phyloP scores from a whole-genome alignment of 2,888 invertebrate species.

The Ophion ellenae region DNA sequence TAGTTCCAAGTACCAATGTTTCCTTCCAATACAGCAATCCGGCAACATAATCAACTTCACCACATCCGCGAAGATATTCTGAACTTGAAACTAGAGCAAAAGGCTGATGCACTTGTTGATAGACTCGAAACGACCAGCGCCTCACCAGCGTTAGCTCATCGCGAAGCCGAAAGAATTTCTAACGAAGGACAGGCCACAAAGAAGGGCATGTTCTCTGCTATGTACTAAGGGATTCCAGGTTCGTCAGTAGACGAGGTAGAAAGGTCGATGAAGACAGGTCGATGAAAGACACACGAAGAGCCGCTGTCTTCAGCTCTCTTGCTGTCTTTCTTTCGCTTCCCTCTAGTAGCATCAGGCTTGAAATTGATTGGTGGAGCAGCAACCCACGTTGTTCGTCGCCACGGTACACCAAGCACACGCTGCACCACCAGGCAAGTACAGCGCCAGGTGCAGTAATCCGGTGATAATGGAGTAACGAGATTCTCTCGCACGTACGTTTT shows the following conservation, averaged over 20 bases:
- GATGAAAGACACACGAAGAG: neutral
- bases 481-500: slow-evolving; percentile 79
- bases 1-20: too few species aligned
- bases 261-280: neutral
- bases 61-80: too few species aligned
- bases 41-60: too few species aligned
- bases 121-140: too few species aligned
- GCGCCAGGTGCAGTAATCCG: slow-evolving; percentile 78
- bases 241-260: neutral
- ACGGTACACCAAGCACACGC: neutral
- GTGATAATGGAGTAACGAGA: slow-evolving; percentile 82
- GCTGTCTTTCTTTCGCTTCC: neutral
- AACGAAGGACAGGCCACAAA: too few species aligned
- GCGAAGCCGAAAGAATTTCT: too few species aligned
- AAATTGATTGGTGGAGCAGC: slow-evolving; percentile 21
- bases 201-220: too few species aligned
- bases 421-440: neutral
- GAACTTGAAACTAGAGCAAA: too few species aligned
- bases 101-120: too few species aligned
- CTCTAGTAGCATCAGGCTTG: neutral
- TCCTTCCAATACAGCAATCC: too few species aligned
- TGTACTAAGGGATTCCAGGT: neutral
- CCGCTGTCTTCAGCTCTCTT: neutral
- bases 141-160: too few species aligned
- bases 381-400: slow-evolving; percentile 5